Evolutionary conservation across 2,888 invertebrate species (phyloP).

Genomic region (Hybos culiciformis): DNA sequence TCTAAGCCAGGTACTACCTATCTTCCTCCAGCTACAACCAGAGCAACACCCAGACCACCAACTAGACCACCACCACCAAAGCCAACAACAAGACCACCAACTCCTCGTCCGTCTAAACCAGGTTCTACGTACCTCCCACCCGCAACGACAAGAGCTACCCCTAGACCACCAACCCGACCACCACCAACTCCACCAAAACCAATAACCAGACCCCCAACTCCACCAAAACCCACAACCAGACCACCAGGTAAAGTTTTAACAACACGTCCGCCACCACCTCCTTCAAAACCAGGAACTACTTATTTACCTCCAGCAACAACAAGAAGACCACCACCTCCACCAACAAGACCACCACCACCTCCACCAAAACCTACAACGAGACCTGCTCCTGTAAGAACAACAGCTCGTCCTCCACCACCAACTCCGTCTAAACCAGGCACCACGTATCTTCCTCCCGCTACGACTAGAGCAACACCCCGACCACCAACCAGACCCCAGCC

Average conservation of each 20-base stretch:
- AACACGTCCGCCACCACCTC: constrained; percentile 4
- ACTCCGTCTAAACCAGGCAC: background rate
- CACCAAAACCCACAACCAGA: too few relatives aligned
- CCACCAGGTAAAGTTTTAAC: too few relatives aligned
- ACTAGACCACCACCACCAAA: constrained; percentile 1
- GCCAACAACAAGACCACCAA: constrained; percentile 9
- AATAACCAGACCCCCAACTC: constrained; percentile 13
- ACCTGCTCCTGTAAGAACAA: background rate
- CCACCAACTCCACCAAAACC: constrained; percentile 18
- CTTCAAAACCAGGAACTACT: background rate
- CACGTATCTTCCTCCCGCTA: background rate
- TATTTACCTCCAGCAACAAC: background rate
- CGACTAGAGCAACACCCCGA: background rate
- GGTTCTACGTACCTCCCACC: constrained; percentile 9
- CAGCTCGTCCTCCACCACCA: background rate
- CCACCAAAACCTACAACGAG: constrained; percentile 1
- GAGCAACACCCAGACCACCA: background rate
- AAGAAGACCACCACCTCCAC: background rate
- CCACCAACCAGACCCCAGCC: constrained; percentile 5
- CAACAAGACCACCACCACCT: constrained; percentile 6
- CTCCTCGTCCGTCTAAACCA: constrained; percentile 4
- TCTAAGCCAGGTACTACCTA: constrained; percentile 18
- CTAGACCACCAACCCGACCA: constrained; percentile 11
- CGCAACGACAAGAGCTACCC: constrained; percentile 10
- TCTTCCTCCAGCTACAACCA: too few relatives aligned